Evolutionary conservation across 2,888 invertebrate genomes (phyloP).

Genomic region (Keiferia lycopersicella): DNA sequence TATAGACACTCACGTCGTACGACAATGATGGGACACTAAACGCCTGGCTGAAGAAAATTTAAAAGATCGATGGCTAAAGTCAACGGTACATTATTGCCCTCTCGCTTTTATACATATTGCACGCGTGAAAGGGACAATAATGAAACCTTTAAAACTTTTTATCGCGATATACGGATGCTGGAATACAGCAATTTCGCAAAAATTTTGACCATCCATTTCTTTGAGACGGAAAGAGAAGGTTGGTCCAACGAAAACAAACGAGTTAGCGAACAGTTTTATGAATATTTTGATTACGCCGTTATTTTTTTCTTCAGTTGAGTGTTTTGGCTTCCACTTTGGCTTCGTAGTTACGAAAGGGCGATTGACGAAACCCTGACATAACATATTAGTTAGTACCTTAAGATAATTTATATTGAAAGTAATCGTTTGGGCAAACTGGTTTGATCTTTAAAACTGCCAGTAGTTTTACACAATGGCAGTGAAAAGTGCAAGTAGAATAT

Average conservation of each 20-base stretch:
- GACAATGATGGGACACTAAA: neutral
- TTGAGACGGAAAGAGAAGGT: slow-evolving; percentile 11
- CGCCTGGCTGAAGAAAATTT: slow-evolving; percentile 7
- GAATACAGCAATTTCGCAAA: neutral
- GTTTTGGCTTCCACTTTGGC: slow-evolving; percentile 4
- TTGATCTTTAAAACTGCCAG: slow-evolving; percentile 2
- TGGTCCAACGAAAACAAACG: slow-evolving; percentile 12
- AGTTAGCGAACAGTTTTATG: neutral
- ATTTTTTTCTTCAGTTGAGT: neutral
- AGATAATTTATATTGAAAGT: neutral
- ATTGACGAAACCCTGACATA: slow-evolving; percentile 16
- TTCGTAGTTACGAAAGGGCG: neutral
- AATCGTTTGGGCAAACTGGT: neutral
- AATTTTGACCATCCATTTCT: slow-evolving; percentile 14
- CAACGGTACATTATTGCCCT: neutral
- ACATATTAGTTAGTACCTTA: neutral
- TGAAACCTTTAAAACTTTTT: neutral
- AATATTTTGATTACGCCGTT: neutral
- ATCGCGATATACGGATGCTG: neutral
- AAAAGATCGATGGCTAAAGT: neutral
- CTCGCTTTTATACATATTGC: neutral
- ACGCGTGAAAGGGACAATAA: neutral
- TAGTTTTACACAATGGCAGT: slow-evolving; percentile 1
- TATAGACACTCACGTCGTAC: neutral
- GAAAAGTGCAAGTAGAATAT: slow-evolving; percentile 7